phyloP scores from a whole-genome alignment of 2,113 vertebrate genomes.

The Gavialis gangeticus region DNA sequence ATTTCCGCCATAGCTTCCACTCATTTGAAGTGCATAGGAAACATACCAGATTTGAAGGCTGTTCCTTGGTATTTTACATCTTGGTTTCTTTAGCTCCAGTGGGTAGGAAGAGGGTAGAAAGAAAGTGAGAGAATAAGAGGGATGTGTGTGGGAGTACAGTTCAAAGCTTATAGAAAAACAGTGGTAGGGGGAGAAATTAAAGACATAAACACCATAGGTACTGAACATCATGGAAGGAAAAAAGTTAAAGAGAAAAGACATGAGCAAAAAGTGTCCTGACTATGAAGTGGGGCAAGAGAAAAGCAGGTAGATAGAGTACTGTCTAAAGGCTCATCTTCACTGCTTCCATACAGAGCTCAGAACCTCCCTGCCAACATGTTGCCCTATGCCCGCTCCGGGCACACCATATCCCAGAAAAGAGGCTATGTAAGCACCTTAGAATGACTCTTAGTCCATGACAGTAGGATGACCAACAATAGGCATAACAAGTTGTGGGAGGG shows the following conservation, averaged over 20 bases:
- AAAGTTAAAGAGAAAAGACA: neutral
- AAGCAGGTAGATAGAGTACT: neutral
- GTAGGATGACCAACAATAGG: too few species aligned
- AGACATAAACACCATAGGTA: neutral
- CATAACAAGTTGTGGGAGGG: too few species aligned
- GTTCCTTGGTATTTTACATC: slow-evolving; percentile 71
- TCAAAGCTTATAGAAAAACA: neutral
- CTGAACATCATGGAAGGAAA: neutral
- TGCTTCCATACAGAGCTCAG: too few species aligned
- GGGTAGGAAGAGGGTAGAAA: slow-evolving; percentile 68
- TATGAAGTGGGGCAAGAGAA: neutral
- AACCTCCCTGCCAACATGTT: too few species aligned
- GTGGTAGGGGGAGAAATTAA: slow-evolving; percentile 9
- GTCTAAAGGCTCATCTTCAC: neutral
- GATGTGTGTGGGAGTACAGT: neutral
- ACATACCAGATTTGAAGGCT: slow-evolving; percentile 71
- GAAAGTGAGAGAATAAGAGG: slow-evolving; percentile 56
- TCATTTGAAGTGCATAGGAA: slow-evolving; percentile 69
- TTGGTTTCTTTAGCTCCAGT: slow-evolving; percentile 68
- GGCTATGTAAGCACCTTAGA: too few species aligned
- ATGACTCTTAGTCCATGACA: too few species aligned
- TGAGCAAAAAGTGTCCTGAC: neutral
- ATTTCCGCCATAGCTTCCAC: slow-evolving; percentile 52
- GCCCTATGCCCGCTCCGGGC: too few species aligned
- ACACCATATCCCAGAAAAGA: too few species aligned